Evolutionary conservation across 2,113 vertebrate genomes (phyloP), one percentile per base, ranked within the genome.

Genomic region (Xiphophorus couchianus): DNA sequence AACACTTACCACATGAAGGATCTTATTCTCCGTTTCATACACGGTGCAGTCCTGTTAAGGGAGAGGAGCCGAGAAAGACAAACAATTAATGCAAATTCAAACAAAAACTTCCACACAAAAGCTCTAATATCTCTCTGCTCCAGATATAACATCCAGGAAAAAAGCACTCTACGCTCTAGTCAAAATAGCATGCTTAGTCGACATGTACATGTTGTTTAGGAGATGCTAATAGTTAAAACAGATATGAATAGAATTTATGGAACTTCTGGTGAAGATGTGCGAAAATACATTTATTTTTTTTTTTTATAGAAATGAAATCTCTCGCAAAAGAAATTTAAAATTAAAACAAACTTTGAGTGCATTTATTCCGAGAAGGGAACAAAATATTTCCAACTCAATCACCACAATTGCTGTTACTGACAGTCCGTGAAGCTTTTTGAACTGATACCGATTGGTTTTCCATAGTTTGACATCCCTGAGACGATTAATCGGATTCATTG

Each of bases 11-110:
- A 97, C 96, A 31, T 97, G 96, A 72, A 97, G 96, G 82, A 97
- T 97, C 91, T 97, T 97, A 73, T 97, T 97, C 93, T 97, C 96
- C 66, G 96, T 96, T 94, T 97, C 96, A 67, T 97, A 96, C 82
- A 97, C 96, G 5, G 96, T 96, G 91, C 96, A 97, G 90, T 97
- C 96, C 96, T 97, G 88, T 44, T 61, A 73, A 71, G 82, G 66
- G 77, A 88, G 31, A 66, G 30, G 63, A 61, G 44, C 51, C 25
- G 25, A 71, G 17, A 48, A 68, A 61, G 62, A 83, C 29, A 48
- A 77, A 73, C 29, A 64, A 66, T 51, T 69, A 31, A 70, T 84
- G 58, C 10, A 90, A 77, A 80, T 25, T 60, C 62, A 62, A 67
- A 42, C 35, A 37, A 77, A 44, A 84, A 74, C 76, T 80, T 83